Percentiles rank a stretch among this genome's conserved stretches.
Evolutionary conservation across 1,140 invertebrate species (phyloP).

Genomic region (Achroia grisella): DNA sequence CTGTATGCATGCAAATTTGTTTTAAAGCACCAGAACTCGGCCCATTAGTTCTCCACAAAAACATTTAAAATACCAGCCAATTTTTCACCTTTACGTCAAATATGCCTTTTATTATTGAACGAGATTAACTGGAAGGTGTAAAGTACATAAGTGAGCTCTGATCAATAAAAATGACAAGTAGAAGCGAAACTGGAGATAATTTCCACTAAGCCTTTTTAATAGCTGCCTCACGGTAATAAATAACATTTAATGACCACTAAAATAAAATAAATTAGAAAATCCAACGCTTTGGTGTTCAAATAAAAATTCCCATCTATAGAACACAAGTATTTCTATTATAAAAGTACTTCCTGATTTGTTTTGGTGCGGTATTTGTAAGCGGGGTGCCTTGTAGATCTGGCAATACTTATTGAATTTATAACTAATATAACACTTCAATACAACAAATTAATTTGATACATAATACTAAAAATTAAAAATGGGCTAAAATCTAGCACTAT

Average conservation of each 20-base stretch:
- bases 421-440: no score
- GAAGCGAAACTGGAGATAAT: constrained; percentile 23
- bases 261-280: constrained; percentile 22
- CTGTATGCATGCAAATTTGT: no score
- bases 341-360: constrained; percentile 3
- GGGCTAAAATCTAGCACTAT: no score
- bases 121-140: background rate
- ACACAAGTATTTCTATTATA: background rate
- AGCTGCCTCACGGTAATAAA: constrained; percentile 26
- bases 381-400: no score
- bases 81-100: no score
- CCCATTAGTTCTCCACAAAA: background rate
- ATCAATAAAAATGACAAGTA: constrained; percentile 31
- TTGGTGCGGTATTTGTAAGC: no score
- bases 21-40: no score
- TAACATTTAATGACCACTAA: constrained; percentile 44
- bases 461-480: no score
- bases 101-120: no score
- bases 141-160: constrained; percentile 4
- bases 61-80: background rate
- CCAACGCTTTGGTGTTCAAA: constrained; percentile 10
- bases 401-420: no score
- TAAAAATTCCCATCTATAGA: no score
- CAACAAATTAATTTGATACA: no score
- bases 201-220: constrained; percentile 31